Base-by-base conservation (phyloP, 37 sponge, comb jelly and placozoan species). In the Ephydatia muelleri region DNA sequence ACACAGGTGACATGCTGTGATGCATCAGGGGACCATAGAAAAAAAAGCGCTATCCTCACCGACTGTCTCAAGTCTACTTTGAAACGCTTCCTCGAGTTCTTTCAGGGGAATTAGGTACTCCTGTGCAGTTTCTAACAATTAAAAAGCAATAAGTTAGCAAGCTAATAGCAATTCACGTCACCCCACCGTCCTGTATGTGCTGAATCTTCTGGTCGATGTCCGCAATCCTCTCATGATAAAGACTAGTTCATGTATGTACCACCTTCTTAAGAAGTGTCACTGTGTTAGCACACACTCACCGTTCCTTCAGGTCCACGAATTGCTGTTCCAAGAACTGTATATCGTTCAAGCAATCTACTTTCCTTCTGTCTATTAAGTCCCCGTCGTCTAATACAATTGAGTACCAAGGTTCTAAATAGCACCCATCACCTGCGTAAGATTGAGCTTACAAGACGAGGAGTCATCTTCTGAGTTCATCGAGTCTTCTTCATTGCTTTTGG, bases 221-320 rank as follows among this genome's bases (percentile, higher is more conserved):
- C 65, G 76, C 40, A 34, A 84, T 65, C 65, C 70, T 89, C 67
- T 89, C 90, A 11, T 83, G 85, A 39, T 81, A 84, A 23, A 89
- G 67, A 49, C 90, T 89, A 65, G 29, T 32, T 8, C 5, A 30
- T 23, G 12, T 49, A 29, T 66, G 38, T 0, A 76, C 6, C 57
- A 19, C 1, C 57, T 19, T 57, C 1, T 9, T 16, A 36, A 47
- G 12, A 23, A 21, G 28, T 43, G 31, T 64, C 9, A 79, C 23
- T 48, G n/a, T 36, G 67, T 47, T n/a, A 1, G 3, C 2, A 0
- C 25, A 28, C 19, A 49, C 89, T 74, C 75, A 89, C 90, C 80
- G 43, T 65, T 89, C 85, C 65, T 84, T 89, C 23, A 89, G 76
- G 75, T 89, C 90, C 21, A 81, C 67, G 48, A 89, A 89, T 85